Conservation (phyloP, 2,797 vertebrate genomes). For the Ctenopoma kingsleyae region DNA sequence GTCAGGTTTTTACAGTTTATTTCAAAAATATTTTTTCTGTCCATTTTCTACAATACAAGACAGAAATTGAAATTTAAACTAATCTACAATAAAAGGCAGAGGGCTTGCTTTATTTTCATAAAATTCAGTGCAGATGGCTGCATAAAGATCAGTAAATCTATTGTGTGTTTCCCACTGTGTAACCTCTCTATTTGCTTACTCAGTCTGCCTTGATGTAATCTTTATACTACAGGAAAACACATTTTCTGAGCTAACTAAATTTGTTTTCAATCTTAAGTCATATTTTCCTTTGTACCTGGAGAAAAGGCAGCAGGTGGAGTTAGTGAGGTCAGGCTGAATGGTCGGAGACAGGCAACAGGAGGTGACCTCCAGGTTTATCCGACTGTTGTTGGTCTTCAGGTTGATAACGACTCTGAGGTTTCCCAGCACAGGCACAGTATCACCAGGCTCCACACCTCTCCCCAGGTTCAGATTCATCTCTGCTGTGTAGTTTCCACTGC, state of each 20-base stretch:
- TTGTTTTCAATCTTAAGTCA: not conserved
- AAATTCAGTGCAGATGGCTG: conserved; percentile 19
- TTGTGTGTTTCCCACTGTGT: conserved; percentile 10
- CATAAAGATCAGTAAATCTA: conserved; percentile 17
- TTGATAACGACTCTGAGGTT: conserved; percentile 76
- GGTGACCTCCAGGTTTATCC: conserved; percentile 73
- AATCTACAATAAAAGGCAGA: not conserved
- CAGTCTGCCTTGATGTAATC: not conserved
- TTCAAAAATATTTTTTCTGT: not conserved
- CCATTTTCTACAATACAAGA: not conserved
- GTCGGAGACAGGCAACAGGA: conserved; percentile 83
- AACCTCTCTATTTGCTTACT: conserved; percentile 16
- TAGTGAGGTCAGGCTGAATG: conserved; percentile 44
- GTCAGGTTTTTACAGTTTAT: not conserved
- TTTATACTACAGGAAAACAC: not conserved
- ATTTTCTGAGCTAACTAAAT: not conserved
- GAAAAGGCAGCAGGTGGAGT: conserved; percentile 80
- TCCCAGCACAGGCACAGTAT: conserved; percentile 61
- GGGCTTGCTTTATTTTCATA: conserved; percentile 10
- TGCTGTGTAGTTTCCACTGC: conserved; percentile 83
- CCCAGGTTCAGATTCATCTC: conserved; percentile 80
- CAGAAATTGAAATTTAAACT: not conserved
- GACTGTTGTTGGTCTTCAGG: conserved; percentile 82
- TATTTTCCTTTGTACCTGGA: conserved; percentile 70
- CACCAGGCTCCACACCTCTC: conserved; percentile 65